Percentiles rank a stretch among this genome's conserved stretches.
phyloP scores from a whole-genome alignment of 2,797 vertebrate genomes.

The Tachyglossus aculeatus region DNA sequence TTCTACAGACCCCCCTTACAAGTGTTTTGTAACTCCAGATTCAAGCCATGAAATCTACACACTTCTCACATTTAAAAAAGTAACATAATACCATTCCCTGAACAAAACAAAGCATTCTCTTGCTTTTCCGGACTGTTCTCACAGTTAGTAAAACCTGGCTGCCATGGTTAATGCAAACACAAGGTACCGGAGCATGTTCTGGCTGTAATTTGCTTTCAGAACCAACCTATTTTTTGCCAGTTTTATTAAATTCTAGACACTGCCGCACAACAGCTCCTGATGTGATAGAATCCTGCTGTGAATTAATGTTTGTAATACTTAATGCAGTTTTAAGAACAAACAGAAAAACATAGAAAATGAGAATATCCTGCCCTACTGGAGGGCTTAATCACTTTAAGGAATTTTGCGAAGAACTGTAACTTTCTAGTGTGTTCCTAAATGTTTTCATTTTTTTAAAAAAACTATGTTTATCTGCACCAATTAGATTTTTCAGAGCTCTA shows the following conservation, averaged over 20 bases:
- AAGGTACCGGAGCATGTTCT: slow-evolving; percentile 29
- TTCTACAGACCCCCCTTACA: slow-evolving; percentile 31
- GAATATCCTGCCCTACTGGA: slow-evolving; percentile 37
- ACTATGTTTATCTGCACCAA: slow-evolving; percentile 46
- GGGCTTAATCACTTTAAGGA: slow-evolving; percentile 26
- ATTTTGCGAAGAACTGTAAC: slow-evolving; percentile 51
- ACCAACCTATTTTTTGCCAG: slow-evolving; percentile 28
- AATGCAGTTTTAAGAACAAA: slow-evolving; percentile 37
- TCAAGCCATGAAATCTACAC: slow-evolving; percentile 1
- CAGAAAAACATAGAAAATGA: slow-evolving; percentile 21
- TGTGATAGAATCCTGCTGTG: slow-evolving; percentile 38
- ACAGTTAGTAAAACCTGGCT: slow-evolving; percentile 7
- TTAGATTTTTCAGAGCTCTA: slow-evolving; percentile 71
- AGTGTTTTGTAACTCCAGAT: slow-evolving; percentile 8
- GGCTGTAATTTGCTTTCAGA: slow-evolving; percentile 45
- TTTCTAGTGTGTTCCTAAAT: slow-evolving; percentile 33
- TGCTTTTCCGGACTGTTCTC: slow-evolving; percentile 35
- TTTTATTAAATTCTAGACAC: slow-evolving; percentile 48
- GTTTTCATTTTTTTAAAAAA: slow-evolving; percentile 63
- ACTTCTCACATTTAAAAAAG: slow-evolving; percentile 20
- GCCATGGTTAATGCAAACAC: slow-evolving; percentile 40
- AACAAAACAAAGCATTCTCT: slow-evolving; percentile 3
- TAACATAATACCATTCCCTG: neutral
- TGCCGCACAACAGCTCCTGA: slow-evolving; percentile 32
- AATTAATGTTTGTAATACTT: slow-evolving; percentile 43